Percentiles rank a stretch among this genome's conserved stretches.
phyloP scores from a whole-genome alignment of 2,113 vertebrate species.

The Callipepla squamata region DNA sequence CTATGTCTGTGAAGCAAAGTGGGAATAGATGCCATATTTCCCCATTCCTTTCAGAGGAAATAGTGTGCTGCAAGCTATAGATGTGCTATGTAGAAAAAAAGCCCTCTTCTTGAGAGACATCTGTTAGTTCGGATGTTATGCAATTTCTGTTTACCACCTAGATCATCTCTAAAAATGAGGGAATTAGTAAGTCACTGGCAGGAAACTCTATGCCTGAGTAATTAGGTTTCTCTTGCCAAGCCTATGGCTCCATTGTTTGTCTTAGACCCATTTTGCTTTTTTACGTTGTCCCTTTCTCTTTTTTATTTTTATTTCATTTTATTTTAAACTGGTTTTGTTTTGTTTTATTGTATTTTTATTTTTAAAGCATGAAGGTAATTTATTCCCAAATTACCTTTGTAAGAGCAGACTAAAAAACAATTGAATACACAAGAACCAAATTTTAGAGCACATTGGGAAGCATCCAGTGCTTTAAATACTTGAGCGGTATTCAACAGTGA shows the following conservation, averaged over 20 bases:
- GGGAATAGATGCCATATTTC: not conserved
- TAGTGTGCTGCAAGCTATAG: not conserved
- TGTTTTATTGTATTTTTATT: not conserved
- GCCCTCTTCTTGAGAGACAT: conserved; percentile 4
- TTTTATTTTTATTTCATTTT: no score
- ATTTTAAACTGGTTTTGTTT: no score
- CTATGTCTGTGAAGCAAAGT: not conserved
- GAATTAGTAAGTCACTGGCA: not conserved
- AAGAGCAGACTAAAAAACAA: conserved; percentile 4
- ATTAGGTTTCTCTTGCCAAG: not conserved
- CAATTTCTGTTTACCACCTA: conserved; percentile 13
- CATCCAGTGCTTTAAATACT: not conserved
- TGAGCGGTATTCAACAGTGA: not conserved
- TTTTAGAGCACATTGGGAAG: not conserved
- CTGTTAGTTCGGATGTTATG: conserved; percentile 14
- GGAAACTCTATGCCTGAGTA: not conserved
- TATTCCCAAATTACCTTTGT: not conserved
- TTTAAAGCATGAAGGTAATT: not conserved
- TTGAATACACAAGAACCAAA: not conserved
- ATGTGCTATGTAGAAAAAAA: not conserved
- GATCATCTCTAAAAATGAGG: not conserved
- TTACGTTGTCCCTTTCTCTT: not conserved
- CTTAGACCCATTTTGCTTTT: not conserved
- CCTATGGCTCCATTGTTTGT: not conserved
- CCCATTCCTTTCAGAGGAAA: not conserved